Evolutionary conservation across 2,888 invertebrate genomes (phyloP), one percentile per base, ranked within the genome.

Genomic region (Morpho deidamia): DNA sequence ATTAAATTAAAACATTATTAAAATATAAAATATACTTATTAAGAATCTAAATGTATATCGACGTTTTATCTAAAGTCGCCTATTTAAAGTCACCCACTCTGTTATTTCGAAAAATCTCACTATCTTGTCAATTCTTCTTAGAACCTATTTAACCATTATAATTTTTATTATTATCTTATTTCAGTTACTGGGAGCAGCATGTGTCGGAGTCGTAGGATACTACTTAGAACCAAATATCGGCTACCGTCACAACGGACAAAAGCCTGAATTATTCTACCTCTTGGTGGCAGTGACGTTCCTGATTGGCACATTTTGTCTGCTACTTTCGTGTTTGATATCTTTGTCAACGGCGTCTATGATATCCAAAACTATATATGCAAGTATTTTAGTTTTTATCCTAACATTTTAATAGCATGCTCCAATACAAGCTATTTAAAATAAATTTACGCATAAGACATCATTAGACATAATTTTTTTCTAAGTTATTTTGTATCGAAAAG

Each of bases 321-420:
- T 96, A 40, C 70, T 93, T 5, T 92, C 96, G 0, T 96, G 94
- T 65, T 67, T 96, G n/a, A 85, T 93, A 34, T 96, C 96, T 1
- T 87, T 96, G 46, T 93, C 95, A 11, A 95, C 96, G 0, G 94
- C 95, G n/a, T 93, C 95, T 35, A 93, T 96, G 64, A 93, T 97
- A 68, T 92, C 95, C 1, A 96, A 96, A 86, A 96, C 95, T 1
- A 90, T 94, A 61, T 94, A 93, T 68, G 95, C 95, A 81, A 94
- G 95, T 94, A 35, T 41, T 41, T 7, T 23, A 23, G 5, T 23
- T 23, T 23, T 23, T 14, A 14, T 1, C 14, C 4, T 14, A 14
- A 14, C 1, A 14, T n/a, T n/a, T n/a, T n/a, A n/a, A n/a, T n/a
- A n/a, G n/a, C n/a, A n/a, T n/a, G n/a, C n/a, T n/a, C n/a, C n/a